Percentiles rank a stretch among this genome's conserved stretches.
phyloP scores from a whole-genome alignment of 2,888 invertebrate species.

The Rotaria sp. region DNA sequence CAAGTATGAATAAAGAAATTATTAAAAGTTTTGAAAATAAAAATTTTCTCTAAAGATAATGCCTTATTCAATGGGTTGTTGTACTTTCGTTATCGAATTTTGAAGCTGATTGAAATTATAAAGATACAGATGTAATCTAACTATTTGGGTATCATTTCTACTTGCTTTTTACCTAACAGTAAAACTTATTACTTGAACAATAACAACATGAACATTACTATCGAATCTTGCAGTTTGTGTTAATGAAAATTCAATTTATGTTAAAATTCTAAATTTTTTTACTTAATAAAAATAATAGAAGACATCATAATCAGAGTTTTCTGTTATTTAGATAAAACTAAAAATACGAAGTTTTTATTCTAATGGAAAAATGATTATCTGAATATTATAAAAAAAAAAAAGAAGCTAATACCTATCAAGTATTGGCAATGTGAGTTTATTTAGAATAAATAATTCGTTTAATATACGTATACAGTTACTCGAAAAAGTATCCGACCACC shows the following conservation, averaged over 20 bases:
- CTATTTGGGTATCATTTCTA: conserved; percentile 81
- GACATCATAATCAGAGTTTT: background rate
- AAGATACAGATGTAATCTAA: conserved; percentile 91
- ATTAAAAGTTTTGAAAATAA: conserved; percentile 28
- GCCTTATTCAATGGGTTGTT: conserved; percentile 95
- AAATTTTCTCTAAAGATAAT: conserved; percentile 62
- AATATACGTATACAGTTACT: too few relatives aligned
- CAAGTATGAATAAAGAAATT: conserved; percentile 58
- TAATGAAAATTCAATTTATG: conserved; percentile 75
- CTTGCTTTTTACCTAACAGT: conserved; percentile 66
- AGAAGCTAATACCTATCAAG: conserved; percentile 66
- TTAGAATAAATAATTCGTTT: background rate
- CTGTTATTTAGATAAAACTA: conserved; percentile 51
- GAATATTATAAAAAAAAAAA: conserved; percentile 68
- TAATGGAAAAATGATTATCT: conserved; percentile 70
- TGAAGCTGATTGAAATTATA: conserved; percentile 98
- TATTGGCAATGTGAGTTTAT: conserved; percentile 23
- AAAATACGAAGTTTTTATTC: conserved; percentile 62
- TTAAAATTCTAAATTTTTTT: conserved; percentile 61
- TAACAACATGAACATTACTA: conserved; percentile 98
- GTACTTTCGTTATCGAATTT: conserved; percentile 95
- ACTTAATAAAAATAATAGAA: too few relatives aligned
- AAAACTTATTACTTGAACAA: conserved; percentile 85
- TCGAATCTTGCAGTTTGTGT: conserved; percentile 90
- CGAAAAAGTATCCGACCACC: too few relatives aligned